Conservation (phyloP, 2,797 vertebrate species). For the Sternotherus odoratus region DNA sequence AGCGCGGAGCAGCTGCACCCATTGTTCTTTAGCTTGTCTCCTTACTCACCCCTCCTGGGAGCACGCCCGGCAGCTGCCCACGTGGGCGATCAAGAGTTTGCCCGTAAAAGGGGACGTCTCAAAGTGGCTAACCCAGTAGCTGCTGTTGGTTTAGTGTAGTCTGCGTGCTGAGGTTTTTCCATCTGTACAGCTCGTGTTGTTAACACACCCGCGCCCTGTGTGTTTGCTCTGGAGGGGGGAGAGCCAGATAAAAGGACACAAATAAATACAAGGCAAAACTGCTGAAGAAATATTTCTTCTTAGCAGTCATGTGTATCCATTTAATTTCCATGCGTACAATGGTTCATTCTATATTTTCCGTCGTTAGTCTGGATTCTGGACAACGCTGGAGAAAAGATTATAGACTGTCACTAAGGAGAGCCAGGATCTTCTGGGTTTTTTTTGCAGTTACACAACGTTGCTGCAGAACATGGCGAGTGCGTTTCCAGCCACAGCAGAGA, state of each 20-base stretch:
- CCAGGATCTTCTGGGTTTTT: background rate
- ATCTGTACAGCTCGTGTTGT: background rate
- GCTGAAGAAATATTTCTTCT: background rate
- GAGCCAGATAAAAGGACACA: background rate
- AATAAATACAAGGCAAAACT: background rate
- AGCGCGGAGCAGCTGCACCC: no score
- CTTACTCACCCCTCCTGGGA: background rate
- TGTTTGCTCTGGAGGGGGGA: no score
- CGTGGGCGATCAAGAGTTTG: accelerated
- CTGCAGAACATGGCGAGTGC: background rate
- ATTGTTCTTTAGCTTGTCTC: background rate
- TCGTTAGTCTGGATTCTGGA: accelerated
- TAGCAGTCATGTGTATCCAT: background rate
- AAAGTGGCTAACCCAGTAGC: accelerated
- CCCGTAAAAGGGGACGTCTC: accelerated
- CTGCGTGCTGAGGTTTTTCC: background rate
- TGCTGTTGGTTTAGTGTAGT: accelerated
- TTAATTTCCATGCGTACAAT: accelerated
- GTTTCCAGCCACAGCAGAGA: background rate
- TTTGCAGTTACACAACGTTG: background rate
- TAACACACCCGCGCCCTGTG: background rate
- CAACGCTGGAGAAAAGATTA: background rate
- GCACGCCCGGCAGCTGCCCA: background rate
- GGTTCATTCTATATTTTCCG: accelerated
- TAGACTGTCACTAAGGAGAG: background rate